Evolutionary conservation across 2,888 invertebrate species (phyloP).

Genomic region (Cataglyphis cursor): DNA sequence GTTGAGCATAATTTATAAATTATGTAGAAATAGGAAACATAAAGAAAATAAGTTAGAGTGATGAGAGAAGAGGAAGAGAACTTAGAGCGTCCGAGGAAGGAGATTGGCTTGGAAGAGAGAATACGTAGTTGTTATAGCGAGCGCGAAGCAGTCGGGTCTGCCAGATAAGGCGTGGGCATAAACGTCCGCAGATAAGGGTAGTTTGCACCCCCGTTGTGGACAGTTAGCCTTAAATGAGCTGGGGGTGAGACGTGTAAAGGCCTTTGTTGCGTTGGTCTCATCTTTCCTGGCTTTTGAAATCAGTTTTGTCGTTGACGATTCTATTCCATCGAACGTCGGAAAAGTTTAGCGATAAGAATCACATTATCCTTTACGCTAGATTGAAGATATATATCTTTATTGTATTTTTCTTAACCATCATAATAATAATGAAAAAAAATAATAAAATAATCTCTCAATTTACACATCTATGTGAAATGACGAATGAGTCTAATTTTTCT

Average conservation of each 20-base stretch:
- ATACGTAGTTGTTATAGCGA: conserved; percentile 79
- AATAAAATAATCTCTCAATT: background rate
- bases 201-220: conserved; percentile 86
- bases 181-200: conserved; percentile 86
- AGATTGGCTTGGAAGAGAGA: conserved; percentile 74
- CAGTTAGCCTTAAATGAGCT: conserved; percentile 86
- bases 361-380: background rate
- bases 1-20: background rate
- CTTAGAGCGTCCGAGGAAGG: conserved; percentile 74
- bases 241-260: conserved; percentile 74
- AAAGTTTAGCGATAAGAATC: conserved; percentile 25
- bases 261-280: conserved; percentile 68
- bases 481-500: background rate
- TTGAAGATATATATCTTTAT: background rate
- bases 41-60: conserved; percentile 37
- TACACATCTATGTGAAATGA: no score
- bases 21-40: background rate
- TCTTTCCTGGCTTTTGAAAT: conserved; percentile 73
- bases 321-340: conserved; percentile 56
- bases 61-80: conserved; percentile 44
- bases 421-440: background rate
- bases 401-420: background rate
- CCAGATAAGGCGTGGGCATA: conserved; percentile 86
- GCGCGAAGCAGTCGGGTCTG: conserved; percentile 77
- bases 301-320: conserved; percentile 67